Percentiles rank a stretch among this genome's conserved stretches.
These are phyloP conservation scores for Selenia dentaria DNA, from an alignment of 2,888 invertebrate species.

Conservation along the genomic window DNA sequence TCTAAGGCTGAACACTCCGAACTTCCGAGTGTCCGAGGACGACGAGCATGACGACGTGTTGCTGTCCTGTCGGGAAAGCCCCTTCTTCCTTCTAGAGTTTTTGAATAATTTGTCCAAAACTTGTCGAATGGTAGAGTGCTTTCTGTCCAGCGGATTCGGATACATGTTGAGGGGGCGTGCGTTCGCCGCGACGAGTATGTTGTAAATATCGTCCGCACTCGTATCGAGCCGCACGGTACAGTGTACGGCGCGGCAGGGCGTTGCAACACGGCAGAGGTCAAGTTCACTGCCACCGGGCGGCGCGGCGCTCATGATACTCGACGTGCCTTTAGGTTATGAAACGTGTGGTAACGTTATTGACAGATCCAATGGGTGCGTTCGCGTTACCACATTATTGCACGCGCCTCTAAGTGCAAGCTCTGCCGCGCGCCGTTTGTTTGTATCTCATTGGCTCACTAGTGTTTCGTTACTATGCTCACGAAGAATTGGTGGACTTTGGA, in stretches of 20 bases:
- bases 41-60: conserved; percentile 54
- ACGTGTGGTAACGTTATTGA: conserved; percentile 44
- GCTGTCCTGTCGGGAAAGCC: conserved; percentile 56
- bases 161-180: conserved; percentile 77
- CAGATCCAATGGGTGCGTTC: conserved; percentile 37
- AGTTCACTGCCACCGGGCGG: conserved; percentile 46
- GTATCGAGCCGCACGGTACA: conserved; percentile 37
- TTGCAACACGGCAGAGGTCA: conserved; percentile 53
- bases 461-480: conserved; percentile 9
- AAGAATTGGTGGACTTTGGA: background rate
- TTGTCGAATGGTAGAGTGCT: conserved; percentile 88
- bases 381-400: conserved; percentile 30
- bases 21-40: conserved; percentile 32
- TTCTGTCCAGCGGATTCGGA: conserved; percentile 88
- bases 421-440: conserved; percentile 6
- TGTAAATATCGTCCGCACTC: conserved; percentile 22
- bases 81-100: conserved; percentile 48
- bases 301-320: conserved; percentile 18
- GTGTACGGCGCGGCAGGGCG: conserved; percentile 9
- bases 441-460: conserved; percentile 12
- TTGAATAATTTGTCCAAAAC: conserved; percentile 86
- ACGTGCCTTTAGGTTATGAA: conserved; percentile 43
- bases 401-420: conserved; percentile 10
- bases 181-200: conserved; percentile 41
- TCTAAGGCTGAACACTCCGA: conserved; percentile 37